Conservation (phyloP, 1,140 invertebrate species). For the Schlechtendalia chinensis region DNA sequence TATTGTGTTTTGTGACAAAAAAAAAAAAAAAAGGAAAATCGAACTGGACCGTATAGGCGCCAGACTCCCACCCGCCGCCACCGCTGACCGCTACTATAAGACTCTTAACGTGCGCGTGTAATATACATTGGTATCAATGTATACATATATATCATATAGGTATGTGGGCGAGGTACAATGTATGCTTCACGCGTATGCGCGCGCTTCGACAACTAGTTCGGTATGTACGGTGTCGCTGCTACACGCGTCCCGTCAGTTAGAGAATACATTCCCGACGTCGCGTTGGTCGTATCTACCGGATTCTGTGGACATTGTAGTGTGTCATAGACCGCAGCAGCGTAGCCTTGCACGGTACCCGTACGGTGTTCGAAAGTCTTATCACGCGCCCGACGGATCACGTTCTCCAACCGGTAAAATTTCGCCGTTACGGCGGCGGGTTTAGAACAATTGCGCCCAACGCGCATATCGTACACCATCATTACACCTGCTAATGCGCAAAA, state of each 20-base stretch:
- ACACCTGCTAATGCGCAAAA: slow-evolving; percentile 10
- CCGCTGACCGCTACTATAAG: too few relatives aligned
- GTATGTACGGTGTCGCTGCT: neutral
- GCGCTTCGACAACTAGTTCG: slow-evolving; percentile 11
- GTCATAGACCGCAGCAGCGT: neutral
- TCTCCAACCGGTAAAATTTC: neutral
- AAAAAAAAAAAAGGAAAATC: slow-evolving; percentile 44
- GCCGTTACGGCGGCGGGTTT: neutral
- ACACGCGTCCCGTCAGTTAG: neutral
- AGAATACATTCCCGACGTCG: neutral
- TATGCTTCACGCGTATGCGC: too few relatives aligned
- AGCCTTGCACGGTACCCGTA: too few relatives aligned
- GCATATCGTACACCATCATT: neutral
- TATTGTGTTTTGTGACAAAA: neutral
- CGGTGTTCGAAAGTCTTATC: neutral
- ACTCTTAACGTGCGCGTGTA: neutral
- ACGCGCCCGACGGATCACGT: neutral
- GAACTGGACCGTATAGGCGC: slow-evolving; percentile 42
- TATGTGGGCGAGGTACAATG: too few relatives aligned
- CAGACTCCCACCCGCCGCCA: slow-evolving; percentile 16
- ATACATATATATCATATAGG: too few relatives aligned
- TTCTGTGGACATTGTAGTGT: neutral
- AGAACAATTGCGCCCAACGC: neutral
- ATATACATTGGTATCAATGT: too few relatives aligned
- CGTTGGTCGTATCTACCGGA: neutral